Evolutionary conservation across 1,140 invertebrate genomes (phyloP).

Genomic region (Arctopsyche grandis): DNA sequence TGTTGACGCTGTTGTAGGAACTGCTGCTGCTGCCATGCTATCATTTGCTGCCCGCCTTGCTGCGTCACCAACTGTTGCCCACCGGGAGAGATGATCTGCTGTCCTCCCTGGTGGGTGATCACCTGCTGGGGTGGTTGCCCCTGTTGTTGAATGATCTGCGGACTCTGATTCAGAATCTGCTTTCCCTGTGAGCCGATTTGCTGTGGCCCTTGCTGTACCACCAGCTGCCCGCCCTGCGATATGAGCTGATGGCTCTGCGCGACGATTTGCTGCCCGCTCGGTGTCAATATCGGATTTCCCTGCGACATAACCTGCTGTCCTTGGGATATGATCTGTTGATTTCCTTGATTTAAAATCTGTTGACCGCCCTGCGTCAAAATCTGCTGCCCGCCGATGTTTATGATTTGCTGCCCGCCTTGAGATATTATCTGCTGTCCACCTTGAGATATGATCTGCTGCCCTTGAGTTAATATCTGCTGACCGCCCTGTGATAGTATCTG

Average conservation of each 20-base stretch:
- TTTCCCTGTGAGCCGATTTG: slow-evolving; percentile 62
- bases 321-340: slow-evolving; percentile 41
- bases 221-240: slow-evolving; percentile 4
- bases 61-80: slow-evolving; percentile 60
- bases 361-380: slow-evolving; percentile 62
- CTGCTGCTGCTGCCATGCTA: slow-evolving; percentile 44
- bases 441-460: slow-evolving; percentile 58
- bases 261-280: slow-evolving; percentile 34
- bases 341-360: slow-evolving; percentile 59
- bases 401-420: slow-evolving; percentile 64
- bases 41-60: slow-evolving; percentile 57
- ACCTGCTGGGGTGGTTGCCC: slow-evolving; percentile 62
- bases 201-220: slow-evolving; percentile 62
- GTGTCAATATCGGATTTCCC: slow-evolving; percentile 29
- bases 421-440: slow-evolving; percentile 61
- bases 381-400: slow-evolving; percentile 61
- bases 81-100: slow-evolving; percentile 63
- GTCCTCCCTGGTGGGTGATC: slow-evolving; percentile 61
- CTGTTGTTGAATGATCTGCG: slow-evolving; percentile 61
- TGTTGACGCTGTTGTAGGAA: slow-evolving; percentile 43
- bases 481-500: slow-evolving; percentile 62
- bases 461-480: slow-evolving; percentile 63
- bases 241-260: slow-evolving; percentile 41
- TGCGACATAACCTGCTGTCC: slow-evolving; percentile 42
- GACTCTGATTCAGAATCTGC: slow-evolving; percentile 61